Evolutionary conservation across 2,797 vertebrate genomes (phyloP).

Genomic region (Anguilla pacifica): DNA sequence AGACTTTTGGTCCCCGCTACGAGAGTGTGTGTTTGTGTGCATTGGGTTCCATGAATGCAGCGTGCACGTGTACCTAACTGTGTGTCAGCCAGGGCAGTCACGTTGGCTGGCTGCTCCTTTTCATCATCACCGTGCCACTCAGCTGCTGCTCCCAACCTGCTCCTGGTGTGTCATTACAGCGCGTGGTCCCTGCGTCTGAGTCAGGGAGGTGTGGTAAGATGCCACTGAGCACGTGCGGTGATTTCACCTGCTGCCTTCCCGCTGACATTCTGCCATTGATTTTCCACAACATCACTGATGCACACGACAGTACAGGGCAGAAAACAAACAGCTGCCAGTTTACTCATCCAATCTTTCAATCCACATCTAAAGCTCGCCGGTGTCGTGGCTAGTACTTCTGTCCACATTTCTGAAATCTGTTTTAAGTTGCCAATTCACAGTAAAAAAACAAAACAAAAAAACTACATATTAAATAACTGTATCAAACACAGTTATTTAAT

Average conservation of each 20-base stretch:
- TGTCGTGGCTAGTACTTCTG: background rate
- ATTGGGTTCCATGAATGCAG: too few species aligned
- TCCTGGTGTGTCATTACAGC: background rate
- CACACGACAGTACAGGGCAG: background rate
- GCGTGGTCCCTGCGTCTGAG: background rate
- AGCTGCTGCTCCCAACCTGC: background rate
- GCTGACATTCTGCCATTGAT: background rate
- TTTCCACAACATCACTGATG: background rate
- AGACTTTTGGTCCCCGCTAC: background rate
- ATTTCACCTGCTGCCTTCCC: background rate
- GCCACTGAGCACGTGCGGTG: background rate
- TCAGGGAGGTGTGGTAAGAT: background rate
- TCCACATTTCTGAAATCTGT: too few species aligned
- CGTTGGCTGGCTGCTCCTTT: constrained; percentile 12
- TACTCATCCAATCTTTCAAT: background rate
- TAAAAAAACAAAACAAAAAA: too few species aligned
- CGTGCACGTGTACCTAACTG: constrained; percentile 31
- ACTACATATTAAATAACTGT: too few species aligned
- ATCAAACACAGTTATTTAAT: too few species aligned
- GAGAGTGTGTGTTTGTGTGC: constrained; percentile 23
- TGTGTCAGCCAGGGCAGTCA: background rate
- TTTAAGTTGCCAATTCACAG: too few species aligned
- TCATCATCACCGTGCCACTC: background rate
- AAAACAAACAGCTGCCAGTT: background rate
- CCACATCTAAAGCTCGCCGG: background rate